Base-by-base conservation (phyloP, 2,797 vertebrate species). In the Channa striata region DNA sequence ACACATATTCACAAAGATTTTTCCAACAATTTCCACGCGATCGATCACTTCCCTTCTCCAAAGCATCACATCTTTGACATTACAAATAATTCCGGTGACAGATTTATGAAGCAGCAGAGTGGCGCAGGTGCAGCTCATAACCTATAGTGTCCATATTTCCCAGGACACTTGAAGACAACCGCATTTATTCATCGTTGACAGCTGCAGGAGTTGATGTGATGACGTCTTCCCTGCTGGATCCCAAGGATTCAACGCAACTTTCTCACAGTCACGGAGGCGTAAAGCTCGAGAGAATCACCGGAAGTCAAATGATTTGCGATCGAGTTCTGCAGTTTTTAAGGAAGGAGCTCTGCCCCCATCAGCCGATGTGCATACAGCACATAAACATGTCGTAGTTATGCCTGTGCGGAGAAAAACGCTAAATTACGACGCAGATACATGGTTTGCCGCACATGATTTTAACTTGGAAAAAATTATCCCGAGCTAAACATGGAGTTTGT, bases 171-270 rank as follows among this genome's bases (percentile, higher is more conserved):
- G 79, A 85, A 87, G 68, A 77, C 70, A 83, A 16, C 83, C 59
- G 59, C 12, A 16, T 79, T 57, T 74, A 56, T 82, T 85, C 73
- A 58, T 64, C 37, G 69, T 25, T 92, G 89, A 92, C 92, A 91
- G 90, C 88, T 90, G 87, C 72, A 65, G 72, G 30, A 66, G 68
- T 73, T 57, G 69, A 77, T 42, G 19, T 63, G 78, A 76, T 91
- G 90, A 92, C 89, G 87, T 92, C 81, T 46, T 73, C 83, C 14
- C 58, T 57, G 59, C 20, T 58, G 59, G 49, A 70, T 80, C 62
- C 37, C 37, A 51, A 83, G 61, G 73, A 75, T 77, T 71, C 60
- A 49, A 63, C 37, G 19, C 69, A 85, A 89, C 68, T 85, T 89
- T 87, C 82, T 83, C 85, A 81, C 86, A 72, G 58, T 39, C 58